Conservation (phyloP, 2,888 invertebrate genomes). For the Thymelicus lineola region DNA sequence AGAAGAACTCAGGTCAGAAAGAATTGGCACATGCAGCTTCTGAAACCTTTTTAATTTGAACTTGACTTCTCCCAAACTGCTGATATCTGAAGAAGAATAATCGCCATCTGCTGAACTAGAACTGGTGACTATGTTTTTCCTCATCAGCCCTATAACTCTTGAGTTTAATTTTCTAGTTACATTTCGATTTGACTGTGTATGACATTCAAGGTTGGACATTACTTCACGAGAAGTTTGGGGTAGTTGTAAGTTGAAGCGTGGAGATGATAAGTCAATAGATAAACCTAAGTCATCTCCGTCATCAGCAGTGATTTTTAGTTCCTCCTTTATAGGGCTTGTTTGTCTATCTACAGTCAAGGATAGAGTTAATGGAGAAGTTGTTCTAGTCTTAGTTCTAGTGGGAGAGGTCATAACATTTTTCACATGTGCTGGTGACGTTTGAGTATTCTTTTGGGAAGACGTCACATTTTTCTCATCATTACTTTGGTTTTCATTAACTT, state of each 20-base stretch:
- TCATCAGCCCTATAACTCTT: constrained; percentile 3
- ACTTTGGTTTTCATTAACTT: constrained; percentile 41
- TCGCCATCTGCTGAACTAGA: constrained; percentile 73
- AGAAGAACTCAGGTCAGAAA: constrained; percentile 66
- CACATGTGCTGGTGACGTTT: constrained; percentile 76
- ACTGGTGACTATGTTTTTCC: constrained; percentile 49
- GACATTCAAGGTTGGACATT: constrained; percentile 59
- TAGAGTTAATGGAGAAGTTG: constrained; percentile 70
- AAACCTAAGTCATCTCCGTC: constrained; percentile 60
- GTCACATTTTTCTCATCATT: constrained; percentile 55
- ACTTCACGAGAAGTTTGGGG: constrained; percentile 70
- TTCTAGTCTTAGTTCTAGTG: constrained; percentile 69
- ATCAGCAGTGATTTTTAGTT: constrained; percentile 51
- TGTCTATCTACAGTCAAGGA: constrained; percentile 63
- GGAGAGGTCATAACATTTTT: constrained; percentile 80
- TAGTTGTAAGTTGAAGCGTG: constrained; percentile 72
- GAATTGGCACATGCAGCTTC: constrained; percentile 53
- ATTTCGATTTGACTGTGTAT: constrained; percentile 2
- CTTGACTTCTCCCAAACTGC: constrained; percentile 75
- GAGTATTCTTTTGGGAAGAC: constrained; percentile 72
- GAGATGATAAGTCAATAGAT: constrained; percentile 75
- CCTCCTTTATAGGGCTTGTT: constrained; percentile 68
- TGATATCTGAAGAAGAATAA: constrained; percentile 73
- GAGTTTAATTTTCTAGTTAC: constrained; percentile 1
- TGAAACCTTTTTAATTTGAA: constrained; percentile 55